Evolutionary conservation across 30 jellyfish, hydroid and myxozoan species (phyloP).

Genomic region (Aurelia aurita): DNA sequence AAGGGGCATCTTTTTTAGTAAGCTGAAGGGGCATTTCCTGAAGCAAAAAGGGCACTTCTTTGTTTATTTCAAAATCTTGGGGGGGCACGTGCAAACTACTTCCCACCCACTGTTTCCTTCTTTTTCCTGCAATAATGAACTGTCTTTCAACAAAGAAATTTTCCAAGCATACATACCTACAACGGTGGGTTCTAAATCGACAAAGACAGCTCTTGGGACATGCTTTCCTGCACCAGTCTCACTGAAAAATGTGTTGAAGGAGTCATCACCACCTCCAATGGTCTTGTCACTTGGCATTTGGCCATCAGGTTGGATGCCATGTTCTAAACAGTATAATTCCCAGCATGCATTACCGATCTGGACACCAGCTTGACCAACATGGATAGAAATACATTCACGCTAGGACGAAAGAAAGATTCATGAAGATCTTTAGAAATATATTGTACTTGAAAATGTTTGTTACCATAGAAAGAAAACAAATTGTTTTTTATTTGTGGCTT

Average conservation of each 20-base stretch:
- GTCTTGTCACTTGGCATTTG: conserved; percentile 97
- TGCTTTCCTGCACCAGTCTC: conserved; percentile 97
- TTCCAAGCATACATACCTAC: conserved; percentile 59
- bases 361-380: conserved; percentile 97
- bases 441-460: too few species aligned
- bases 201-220: conserved; percentile 95
- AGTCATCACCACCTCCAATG: conserved; percentile 96
- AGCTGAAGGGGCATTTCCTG: too few species aligned
- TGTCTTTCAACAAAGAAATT: neutral
- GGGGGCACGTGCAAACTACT: too few species aligned
- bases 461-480: too few species aligned
- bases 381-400: conserved; percentile 97
- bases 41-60: too few species aligned
- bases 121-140: neutral
- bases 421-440: neutral
- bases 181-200: conserved; percentile 93
- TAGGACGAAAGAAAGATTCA: conserved; percentile 5
- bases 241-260: conserved; percentile 95
- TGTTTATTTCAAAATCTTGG: too few species aligned
- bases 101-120: too few species aligned
- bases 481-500: neutral
- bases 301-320: conserved; percentile 98
- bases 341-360: conserved; percentile 98
- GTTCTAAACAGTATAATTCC: conserved; percentile 96
- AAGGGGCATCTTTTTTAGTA: too few species aligned